Conservation (phyloP, 2,113 vertebrate species). For the Fregata magnificens region DNA sequence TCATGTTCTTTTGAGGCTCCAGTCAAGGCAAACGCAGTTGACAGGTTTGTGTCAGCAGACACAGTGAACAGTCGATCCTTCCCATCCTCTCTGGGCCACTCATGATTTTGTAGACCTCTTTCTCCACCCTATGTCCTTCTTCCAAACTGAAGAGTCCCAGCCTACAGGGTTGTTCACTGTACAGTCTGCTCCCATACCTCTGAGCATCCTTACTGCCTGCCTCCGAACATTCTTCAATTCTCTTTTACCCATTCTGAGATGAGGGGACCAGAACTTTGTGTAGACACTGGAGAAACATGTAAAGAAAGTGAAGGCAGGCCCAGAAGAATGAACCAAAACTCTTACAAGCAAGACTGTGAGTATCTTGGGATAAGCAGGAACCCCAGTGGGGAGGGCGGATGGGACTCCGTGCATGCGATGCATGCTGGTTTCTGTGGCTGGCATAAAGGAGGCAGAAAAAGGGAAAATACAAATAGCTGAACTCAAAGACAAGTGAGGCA, state of each 20-base stretch:
- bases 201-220: neutral
- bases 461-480: neutral
- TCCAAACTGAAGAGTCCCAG: neutral
- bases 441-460: neutral
- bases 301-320: neutral
- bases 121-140: neutral
- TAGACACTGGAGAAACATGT: neutral
- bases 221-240: neutral
- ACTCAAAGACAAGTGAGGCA: neutral
- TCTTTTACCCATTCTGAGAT: neutral
- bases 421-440: neutral
- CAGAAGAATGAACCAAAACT: neutral
- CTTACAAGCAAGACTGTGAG: neutral
- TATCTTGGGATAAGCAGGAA: neutral
- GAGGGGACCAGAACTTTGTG: neutral
- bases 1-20: neutral
- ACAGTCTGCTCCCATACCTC: neutral
- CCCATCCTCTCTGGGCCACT: neutral
- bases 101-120: neutral
- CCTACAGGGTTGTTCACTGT: neutral
- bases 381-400: fast-evolving
- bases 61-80: neutral
- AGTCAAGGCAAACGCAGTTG: neutral
- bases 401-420: neutral
- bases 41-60: neutral